Evolutionary conservation across 2,888 invertebrate genomes (phyloP).

Genomic region (Macrophya alboannulata): DNA sequence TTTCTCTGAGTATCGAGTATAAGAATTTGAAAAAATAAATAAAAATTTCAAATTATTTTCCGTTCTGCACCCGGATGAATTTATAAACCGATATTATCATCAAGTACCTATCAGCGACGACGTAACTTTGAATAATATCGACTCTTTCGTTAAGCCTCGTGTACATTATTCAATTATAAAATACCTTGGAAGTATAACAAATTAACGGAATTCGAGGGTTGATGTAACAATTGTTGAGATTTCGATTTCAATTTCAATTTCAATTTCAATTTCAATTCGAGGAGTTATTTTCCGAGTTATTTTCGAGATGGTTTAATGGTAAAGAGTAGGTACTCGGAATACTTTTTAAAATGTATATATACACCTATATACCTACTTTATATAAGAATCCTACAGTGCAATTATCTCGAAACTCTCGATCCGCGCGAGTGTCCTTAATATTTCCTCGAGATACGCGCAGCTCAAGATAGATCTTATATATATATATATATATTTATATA

Average conservation of each 20-base stretch:
- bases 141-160: neutral
- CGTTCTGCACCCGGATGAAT: neutral
- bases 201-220: neutral
- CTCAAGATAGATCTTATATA: too few relatives aligned
- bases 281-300: neutral
- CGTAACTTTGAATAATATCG: neutral
- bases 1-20: neutral
- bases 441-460: constrained; percentile 25
- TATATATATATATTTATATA: neutral
- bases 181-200: neutral
- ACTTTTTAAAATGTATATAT: neutral
- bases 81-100: neutral
- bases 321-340: neutral
- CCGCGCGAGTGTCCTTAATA: constrained; percentile 36
- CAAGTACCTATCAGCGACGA: neutral
- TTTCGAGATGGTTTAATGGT: neutral
- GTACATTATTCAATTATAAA: neutral
- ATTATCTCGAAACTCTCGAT: constrained; percentile 47
- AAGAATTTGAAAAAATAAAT: too few relatives aligned
- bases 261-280: neutral
- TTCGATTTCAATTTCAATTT: neutral
- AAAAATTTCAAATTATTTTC: constrained; percentile 18
- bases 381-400: neutral
- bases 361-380: neutral
- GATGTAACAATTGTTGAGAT: neutral